Conservation (phyloP, 1,140 invertebrate genomes). For the Hydropsyche tenuis region DNA sequence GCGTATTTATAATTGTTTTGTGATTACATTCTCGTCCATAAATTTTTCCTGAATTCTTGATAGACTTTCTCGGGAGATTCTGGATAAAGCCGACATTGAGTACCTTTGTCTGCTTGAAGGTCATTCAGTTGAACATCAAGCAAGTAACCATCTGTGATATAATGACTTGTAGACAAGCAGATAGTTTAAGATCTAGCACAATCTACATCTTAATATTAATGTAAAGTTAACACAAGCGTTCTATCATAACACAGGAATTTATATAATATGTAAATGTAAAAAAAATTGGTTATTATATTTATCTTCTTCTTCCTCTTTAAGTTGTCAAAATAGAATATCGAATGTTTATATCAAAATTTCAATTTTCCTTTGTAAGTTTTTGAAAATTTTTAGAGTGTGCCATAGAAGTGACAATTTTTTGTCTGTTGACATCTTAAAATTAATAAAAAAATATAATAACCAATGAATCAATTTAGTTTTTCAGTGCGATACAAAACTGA, state of each 20-base stretch:
- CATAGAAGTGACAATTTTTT: too few species aligned
- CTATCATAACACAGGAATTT: not conserved
- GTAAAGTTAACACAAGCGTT: conserved; percentile 37
- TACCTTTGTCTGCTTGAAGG: conserved; percentile 49
- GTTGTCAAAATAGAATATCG: too few species aligned
- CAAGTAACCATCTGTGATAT: conserved; percentile 49
- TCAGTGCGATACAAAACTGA: too few species aligned
- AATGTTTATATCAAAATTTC: too few species aligned
- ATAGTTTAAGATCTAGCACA: conserved; percentile 46
- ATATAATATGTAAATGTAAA: too few species aligned
- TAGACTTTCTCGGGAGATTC: conserved; percentile 35
- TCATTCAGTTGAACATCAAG: conserved; percentile 48
- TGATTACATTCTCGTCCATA: not conserved
- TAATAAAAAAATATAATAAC: too few species aligned
- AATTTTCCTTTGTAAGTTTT: too few species aligned
- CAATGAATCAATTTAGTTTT: too few species aligned
- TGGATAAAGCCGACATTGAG: conserved; percentile 46
- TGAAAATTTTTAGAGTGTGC: too few species aligned
- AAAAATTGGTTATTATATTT: too few species aligned
- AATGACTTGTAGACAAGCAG: conserved; percentile 46
- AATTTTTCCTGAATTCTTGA: conserved; percentile 27
- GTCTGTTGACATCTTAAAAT: too few species aligned
- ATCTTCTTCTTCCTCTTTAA: too few species aligned
- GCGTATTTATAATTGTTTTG: not conserved
- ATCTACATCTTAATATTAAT: conserved; percentile 39